Evolutionary conservation across 2,797 vertebrate species (phyloP), one percentile per base, ranked within the genome.

Genomic region (Phataginus tricuspis): DNA sequence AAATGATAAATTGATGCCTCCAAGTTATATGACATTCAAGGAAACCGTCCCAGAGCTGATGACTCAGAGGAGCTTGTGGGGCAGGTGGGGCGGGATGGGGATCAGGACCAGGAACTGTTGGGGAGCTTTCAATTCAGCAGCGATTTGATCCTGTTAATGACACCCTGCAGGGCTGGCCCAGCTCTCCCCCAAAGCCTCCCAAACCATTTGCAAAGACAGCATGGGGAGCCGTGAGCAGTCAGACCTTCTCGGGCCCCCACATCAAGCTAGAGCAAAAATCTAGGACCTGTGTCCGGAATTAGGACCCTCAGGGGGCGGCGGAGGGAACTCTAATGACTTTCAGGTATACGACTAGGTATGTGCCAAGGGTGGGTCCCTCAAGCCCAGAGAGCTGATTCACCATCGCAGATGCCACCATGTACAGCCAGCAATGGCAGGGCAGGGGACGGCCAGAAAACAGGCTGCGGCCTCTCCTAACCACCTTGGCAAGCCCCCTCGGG

Each of bases 361-460:
- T 0, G 1, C 63, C 55, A 8, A 9, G 21, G 55, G 9, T 7
- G 4, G 4, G 9, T 45, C 0, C 2, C 55, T 7, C 34, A 1
- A 51, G 29, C 29, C 45, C 2, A 18, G 8, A 29, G 29, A 23
- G 84, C 34, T 0, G 9, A 92, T 55, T 18, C 45, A 18, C 0
- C 0, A 4, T 42, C 37, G 5, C 34, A 31, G 74, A 27, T 4
- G 0, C 57, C 5, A 1, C 51, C 1, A 39, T 4, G 14, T 0
- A 18, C 13, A 31, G 10, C 15, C 2, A 4, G 21, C 29, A 8
- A 0, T 0, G 13, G 5, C 7, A 19, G 29, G 3, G 39, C 79
- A 4, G 37, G 34, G 15, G 45, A 34, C 4, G 8, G 3, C n/a
- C 0, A 0, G 10, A 3, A 27, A 9, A 2, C 4, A 1, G 2